Conservation (phyloP, 53 echinoderm and acorn worm species). For the Arbacia lixula region DNA sequence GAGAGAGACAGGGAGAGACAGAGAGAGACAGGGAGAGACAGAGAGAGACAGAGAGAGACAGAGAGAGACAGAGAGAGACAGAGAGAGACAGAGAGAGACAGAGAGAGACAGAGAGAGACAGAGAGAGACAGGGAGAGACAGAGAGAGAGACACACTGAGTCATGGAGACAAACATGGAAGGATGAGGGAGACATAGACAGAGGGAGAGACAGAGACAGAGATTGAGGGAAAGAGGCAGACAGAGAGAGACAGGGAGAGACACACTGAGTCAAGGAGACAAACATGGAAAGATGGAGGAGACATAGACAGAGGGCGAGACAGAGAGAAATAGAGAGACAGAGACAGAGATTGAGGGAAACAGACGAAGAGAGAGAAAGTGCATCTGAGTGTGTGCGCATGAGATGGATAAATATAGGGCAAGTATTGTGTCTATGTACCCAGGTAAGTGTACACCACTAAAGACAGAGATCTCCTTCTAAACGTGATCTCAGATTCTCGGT, state of each 20-base stretch:
- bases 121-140: background rate
- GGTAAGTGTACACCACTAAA: no score
- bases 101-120: constrained; percentile 2
- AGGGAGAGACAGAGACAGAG: background rate
- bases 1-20: background rate
- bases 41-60: background rate
- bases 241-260: background rate
- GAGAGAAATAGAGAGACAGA: background rate
- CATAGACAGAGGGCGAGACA: background rate
- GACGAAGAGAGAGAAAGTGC: no score
- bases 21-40: background rate
- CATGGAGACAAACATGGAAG: background rate
- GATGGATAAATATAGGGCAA: no score
- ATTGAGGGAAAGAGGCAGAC: background rate
- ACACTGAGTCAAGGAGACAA: background rate
- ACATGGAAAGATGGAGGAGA: no score
- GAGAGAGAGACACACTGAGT: background rate
- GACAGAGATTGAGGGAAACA: background rate
- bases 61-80: background rate
- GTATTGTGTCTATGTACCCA: no score
- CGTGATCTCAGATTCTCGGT: no score
- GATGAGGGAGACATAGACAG: background rate
- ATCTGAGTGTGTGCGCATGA: no score
- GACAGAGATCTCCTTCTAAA: no score
- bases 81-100: background rate